Evolutionary conservation across 1,140 invertebrate species (phyloP), one percentile per base, ranked within the genome.

Genomic region (Drusus annulatus): DNA sequence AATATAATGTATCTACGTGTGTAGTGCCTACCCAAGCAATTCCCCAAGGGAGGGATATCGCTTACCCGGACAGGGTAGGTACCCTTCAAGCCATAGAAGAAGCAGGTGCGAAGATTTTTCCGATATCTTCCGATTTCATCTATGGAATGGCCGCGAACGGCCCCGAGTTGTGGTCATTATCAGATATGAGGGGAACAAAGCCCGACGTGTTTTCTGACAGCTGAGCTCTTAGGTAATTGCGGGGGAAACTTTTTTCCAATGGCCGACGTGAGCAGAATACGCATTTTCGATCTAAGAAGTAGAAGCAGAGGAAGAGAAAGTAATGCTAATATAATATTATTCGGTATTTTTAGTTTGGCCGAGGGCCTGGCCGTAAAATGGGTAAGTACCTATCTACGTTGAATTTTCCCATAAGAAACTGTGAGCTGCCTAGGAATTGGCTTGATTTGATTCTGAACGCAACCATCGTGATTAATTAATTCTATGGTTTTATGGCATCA

Each of bases 191-290:
- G 77, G 68, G 86, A 87, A 89, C 88, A 89, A 89, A 88, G 88
- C 63, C 87, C 88, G 87, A 88, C 89, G 88, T 88, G 88, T 89
- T 87, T 86, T 87, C 87, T 88, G 88, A 89, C 88, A 88, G 87
- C 87, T 89, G 88, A 89, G 88, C 88, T 89, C 87, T 89, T 89
- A 89, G 88, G 88, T 89, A 87, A 89, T 89, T 89, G 88, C 89
- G 87, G 87, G 84, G 86, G 87, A 89, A 89, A 89, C 87, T 89
- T 88, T 89, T 58, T 76, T 58, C 88, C 87, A 86, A 88, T 88
- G 87, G 86, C 85, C 86, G 87, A 88, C 88, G 88, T 89, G 88
- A 87, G 84, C 85, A 84, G 87, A 88, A 89, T 89, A 86, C 86
- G 84, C 86, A 88, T 16, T 36, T 52, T n/a, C 23, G 65, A n/a